Evolutionary conservation across 2,888 invertebrate genomes (phyloP), one percentile per base, ranked within the genome.

Genomic region (Lycophotia porphyrea): DNA sequence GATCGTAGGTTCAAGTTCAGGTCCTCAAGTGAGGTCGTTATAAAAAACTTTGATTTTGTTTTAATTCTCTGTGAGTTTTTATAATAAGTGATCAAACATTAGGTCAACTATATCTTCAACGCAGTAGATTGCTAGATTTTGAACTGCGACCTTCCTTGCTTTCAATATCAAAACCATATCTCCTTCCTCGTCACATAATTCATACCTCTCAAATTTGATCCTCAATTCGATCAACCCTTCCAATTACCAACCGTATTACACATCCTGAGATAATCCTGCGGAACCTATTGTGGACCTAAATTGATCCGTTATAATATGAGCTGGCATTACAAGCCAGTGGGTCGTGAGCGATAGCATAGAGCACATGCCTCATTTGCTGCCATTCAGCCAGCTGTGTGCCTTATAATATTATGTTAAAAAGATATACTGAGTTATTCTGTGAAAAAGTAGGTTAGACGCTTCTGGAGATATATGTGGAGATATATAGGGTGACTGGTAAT

Each of bases 361-460:
- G 11, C 44, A 8, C 70, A 76, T 73, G 71, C 68, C 64, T 82
- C 81, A 81, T 82, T 82, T 80, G 73, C 1, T 27, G 44, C 72
- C 7, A 49, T 24, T 68, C 44, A 77, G 21, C 76, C 80, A 68
- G 72, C 44, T 36, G 8, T 71, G 42, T 15, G 60, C 15, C 49
- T 83, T 64, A 61, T 77, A 60, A 58, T 42, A 64, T 47, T 31
- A 31, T 34, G 31, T 21, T 36, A 21, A 36, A 70, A 34, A 49
- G 24, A 58, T 78, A 58, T 7, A 52, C 47, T 61, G 31, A 72
- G 18, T 13, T 60, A 60, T 47, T 18, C 1, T 34, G 11, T 13
- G 27, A 39, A 58, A 44, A 71, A 36, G 5, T 27, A 47, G 73
- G 58, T 58, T 27, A 44, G n/a, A 44, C 7, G 18, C 11, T 60